A percentile compares a stretch with the other conserved stretches of the same genome.
phyloP scores from a whole-genome alignment of 2,888 invertebrate genomes.

The Melipona bicolor region DNA sequence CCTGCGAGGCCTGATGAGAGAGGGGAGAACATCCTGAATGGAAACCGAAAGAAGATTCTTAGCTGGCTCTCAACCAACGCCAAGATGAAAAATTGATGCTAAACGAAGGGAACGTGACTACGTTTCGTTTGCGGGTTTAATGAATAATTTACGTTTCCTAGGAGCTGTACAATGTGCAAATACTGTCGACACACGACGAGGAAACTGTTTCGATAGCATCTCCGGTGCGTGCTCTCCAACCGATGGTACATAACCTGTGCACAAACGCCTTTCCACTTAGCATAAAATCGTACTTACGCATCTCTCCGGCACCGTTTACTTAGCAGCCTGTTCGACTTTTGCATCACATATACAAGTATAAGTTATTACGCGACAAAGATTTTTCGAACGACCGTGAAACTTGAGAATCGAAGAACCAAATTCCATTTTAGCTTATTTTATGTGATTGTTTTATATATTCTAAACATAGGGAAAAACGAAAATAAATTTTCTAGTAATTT shows the following conservation, averaged over 20 bases:
- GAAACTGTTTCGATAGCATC: slow-evolving; percentile 70
- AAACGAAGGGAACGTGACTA: slow-evolving; percentile 43
- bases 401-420: background rate
- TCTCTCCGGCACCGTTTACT: slow-evolving; percentile 37
- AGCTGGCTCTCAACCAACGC: background rate
- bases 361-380: slow-evolving; percentile 23
- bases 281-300: slow-evolving; percentile 57
- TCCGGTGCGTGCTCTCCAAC: slow-evolving; percentile 43
- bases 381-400: background rate
- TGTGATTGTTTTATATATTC: too few species aligned
- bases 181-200: slow-evolving; percentile 49
- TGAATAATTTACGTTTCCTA: slow-evolving; percentile 76
- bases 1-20: background rate
- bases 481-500: too few species aligned
- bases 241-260: slow-evolving; percentile 37
- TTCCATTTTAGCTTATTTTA: too few species aligned
- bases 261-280: slow-evolving; percentile 51
- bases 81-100: slow-evolving; percentile 17
- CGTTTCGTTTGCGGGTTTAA: slow-evolving; percentile 54
- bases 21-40: slow-evolving; percentile 8
- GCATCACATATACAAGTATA: slow-evolving; percentile 23
- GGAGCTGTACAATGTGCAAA: slow-evolving; percentile 48
- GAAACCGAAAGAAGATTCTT: slow-evolving; percentile 9
- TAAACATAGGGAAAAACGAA: too few species aligned
- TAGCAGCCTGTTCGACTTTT: slow-evolving; percentile 32